Evolutionary conservation across 2,888 invertebrate species (phyloP).

Genomic region (Acrobasis consociella): DNA sequence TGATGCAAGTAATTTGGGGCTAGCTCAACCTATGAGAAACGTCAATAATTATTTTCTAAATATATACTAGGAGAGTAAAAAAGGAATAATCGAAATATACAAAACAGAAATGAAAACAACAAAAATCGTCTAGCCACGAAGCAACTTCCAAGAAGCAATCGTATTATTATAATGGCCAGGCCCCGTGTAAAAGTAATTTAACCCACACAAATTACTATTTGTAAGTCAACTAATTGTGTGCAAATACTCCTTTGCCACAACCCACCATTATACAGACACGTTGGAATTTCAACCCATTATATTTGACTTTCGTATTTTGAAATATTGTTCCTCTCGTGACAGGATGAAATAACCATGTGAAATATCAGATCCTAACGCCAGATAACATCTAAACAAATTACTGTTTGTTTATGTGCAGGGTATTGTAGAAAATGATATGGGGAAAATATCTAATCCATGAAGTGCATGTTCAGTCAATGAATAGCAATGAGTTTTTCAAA

Average conservation of each 20-base stretch:
- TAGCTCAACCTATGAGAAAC: no score
- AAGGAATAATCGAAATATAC: no score
- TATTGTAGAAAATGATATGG: no score
- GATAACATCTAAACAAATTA: neutral
- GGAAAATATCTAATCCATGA: no score
- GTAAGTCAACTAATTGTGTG: constrained; percentile 21
- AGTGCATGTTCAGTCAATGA: no score
- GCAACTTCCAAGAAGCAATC: constrained; percentile 8
- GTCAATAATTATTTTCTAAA: no score
- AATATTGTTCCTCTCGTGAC: neutral
- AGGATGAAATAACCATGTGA: neutral
- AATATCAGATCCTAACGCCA: neutral
- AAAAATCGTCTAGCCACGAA: neutral
- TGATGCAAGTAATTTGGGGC: no score
- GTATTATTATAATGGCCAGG: constrained; percentile 10
- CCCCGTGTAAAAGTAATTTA: constrained; percentile 22
- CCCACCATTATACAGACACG: constrained; percentile 19
- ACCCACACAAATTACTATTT: constrained; percentile 21
- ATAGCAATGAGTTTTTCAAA: no score
- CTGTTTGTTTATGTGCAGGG: no score
- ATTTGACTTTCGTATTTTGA: constrained; percentile 14
- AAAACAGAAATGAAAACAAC: neutral
- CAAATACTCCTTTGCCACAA: constrained; percentile 19
- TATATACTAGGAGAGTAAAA: no score
- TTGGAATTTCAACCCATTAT: constrained; percentile 14